phyloP scores from a whole-genome alignment of 2,888 invertebrate genomes.

The Campopleginae sp. region DNA sequence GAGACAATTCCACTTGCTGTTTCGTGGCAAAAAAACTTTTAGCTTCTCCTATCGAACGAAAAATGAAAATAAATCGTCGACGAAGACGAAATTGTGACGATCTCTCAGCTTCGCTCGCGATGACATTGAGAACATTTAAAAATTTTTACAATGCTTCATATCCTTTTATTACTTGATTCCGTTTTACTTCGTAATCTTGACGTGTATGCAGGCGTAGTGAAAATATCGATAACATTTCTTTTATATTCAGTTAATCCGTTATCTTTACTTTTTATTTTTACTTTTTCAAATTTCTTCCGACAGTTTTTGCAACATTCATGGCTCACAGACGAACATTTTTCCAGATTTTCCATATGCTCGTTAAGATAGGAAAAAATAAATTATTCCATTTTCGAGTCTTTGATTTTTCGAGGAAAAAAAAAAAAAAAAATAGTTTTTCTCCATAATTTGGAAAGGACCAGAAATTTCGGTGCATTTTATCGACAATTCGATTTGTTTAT shows the following conservation, averaged over 20 bases:
- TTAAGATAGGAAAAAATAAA: background rate
- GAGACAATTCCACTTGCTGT: slow-evolving; percentile 38
- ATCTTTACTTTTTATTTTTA: slow-evolving; percentile 26
- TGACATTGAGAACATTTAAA: slow-evolving; percentile 64
- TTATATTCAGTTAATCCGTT: slow-evolving; percentile 65
- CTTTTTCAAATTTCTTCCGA: slow-evolving; percentile 44
- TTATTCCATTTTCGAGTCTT: background rate
- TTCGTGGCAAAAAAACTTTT: background rate
- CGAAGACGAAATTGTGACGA: slow-evolving; percentile 34
- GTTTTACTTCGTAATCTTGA: slow-evolving; percentile 62
- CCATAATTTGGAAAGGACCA: background rate
- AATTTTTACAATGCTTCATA: slow-evolving; percentile 52
- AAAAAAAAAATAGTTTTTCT: background rate
- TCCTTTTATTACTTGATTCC: slow-evolving; percentile 52
- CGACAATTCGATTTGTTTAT: background rate
- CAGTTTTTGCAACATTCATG: slow-evolving; percentile 42
- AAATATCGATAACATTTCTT: slow-evolving; percentile 80
- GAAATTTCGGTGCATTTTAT: background rate
- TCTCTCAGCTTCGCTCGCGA: slow-evolving; percentile 30
- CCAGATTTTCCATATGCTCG: background rate
- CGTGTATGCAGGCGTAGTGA: slow-evolving; percentile 80
- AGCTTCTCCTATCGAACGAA: slow-evolving; percentile 15
- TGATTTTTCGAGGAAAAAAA: background rate
- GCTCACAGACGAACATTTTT: slow-evolving; percentile 36
- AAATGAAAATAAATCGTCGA: slow-evolving; percentile 39